Base-by-base conservation (phyloP, 2,888 invertebrate genomes). In the Pristionchus mayeri region DNA sequence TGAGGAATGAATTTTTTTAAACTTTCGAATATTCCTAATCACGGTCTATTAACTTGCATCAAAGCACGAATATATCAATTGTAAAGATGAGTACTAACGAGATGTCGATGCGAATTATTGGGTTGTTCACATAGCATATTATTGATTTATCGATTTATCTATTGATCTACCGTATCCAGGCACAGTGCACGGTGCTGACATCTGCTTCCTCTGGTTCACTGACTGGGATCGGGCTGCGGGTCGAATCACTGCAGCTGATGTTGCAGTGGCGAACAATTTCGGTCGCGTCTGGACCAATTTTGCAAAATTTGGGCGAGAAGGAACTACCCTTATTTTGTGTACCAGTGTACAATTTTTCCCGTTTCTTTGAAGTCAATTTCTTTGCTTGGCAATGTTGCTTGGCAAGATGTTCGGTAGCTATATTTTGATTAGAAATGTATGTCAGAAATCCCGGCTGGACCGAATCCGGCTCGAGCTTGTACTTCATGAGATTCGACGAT, bases 231-330 rank as follows among this genome's bases (percentile, higher is more conserved):
- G 21, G 4, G 63, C 63, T 18, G 63, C 18, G 34, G 57, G 57
- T 0, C 1, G 57, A 24, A 60, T 60, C 30, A 60, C 34, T 3
- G 18, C 0, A 34, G 34, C 21, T 6, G 63, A 63, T 21, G 18
- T 63, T 3, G 63, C 63, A 0, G 63, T 63, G 63, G 63, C 63
- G 18, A 63, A 63, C 63, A 63, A 63, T 18, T 16, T 21, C 13
- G 63, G 63, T 2, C 11, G 63, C 16, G 34, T 63, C 27, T 63
- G 63, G 63, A 63, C 63, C 0, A 63, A 63, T 27, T 63, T 63
- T 18, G 63, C 63, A 30, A 63, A 63, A 34, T 63, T 63, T 63
- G 63, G 63, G 63, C 34, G 63, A 63, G 63, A 21, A 9, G n/a
- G n/a, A n/a, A n/a, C n/a, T n/a, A n/a, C n/a, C n/a, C n/a, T n/a